These are phyloP conservation scores for Eulemur macaco DNA, from an alignment of 2,113 vertebrate species.

Conservation along the genomic window DNA sequence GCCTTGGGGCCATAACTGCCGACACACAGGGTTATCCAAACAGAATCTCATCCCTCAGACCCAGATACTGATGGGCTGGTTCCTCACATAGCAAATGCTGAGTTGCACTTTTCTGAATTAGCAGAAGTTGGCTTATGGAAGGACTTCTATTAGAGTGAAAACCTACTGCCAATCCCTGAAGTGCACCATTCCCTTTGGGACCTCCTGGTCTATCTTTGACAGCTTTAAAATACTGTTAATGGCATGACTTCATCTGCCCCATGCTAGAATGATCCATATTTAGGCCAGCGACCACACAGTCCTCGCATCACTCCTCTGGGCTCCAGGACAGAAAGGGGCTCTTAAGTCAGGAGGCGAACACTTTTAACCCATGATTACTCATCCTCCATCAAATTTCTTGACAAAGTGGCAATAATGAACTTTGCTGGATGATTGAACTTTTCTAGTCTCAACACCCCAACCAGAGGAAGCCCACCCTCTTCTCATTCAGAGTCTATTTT, in stretches of 20 bases:
- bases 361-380: background rate
- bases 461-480: background rate
- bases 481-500: background rate
- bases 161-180: constrained; percentile 50
- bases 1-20: background rate
- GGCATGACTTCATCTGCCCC: constrained; percentile 64
- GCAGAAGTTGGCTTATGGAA: constrained; percentile 22
- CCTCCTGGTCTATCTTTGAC: constrained; percentile 56
- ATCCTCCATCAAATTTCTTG: background rate
- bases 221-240: constrained; percentile 64
- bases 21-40: background rate
- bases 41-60: background rate
- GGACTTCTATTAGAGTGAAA: constrained; percentile 50
- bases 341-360: background rate
- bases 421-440: background rate
- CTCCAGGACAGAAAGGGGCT: background rate
- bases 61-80: background rate
- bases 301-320: constrained; percentile 1
- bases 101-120: constrained; percentile 52
- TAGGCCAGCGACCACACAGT: constrained; percentile 56
- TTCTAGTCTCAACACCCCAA: background rate
- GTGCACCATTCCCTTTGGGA: constrained; percentile 9
- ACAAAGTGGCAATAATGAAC: constrained; percentile 5
- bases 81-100: constrained; percentile 48
- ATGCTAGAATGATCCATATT: constrained; percentile 50